These are phyloP conservation scores for Lasioglossum morio DNA, from an alignment of 2,888 invertebrate genomes.

Conservation along the genomic window DNA sequence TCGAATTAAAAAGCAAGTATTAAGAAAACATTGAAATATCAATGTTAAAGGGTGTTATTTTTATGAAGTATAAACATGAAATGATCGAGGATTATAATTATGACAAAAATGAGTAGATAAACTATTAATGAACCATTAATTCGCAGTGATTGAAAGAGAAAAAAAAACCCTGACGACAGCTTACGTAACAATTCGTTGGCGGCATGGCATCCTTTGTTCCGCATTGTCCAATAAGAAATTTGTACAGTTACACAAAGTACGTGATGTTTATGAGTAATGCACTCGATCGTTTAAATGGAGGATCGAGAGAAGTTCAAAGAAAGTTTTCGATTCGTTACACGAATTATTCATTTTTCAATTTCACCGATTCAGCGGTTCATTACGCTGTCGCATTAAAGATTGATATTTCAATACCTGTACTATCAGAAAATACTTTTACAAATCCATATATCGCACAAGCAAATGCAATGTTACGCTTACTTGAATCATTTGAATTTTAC, in stretches of 20 bases:
- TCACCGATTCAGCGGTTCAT: neutral
- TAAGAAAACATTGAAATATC: neutral
- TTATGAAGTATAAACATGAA: too few relatives aligned
- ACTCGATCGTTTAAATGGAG: constrained; percentile 30
- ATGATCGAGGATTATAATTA: too few relatives aligned
- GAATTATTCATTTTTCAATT: constrained; percentile 35
- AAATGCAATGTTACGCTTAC: too few relatives aligned
- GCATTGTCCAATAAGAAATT: constrained; percentile 51
- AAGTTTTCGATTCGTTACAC: constrained; percentile 38
- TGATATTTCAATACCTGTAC: neutral
- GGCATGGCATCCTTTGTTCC: constrained; percentile 45
- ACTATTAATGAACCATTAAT: neutral
- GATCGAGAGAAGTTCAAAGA: constrained; percentile 36
- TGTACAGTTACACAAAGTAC: constrained; percentile 56
- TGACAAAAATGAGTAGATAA: too few relatives aligned
- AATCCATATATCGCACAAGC: too few relatives aligned
- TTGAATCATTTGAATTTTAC: too few relatives aligned
- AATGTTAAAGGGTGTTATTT: too few relatives aligned
- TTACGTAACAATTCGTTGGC: constrained; percentile 38
- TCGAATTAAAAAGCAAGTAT: neutral
- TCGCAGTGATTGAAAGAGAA: neutral
- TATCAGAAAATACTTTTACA: neutral
- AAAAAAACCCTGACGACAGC: constrained; percentile 35
- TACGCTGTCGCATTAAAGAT: neutral
- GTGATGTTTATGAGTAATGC: constrained; percentile 55